Base-by-base conservation (phyloP, 2,888 invertebrate genomes). In the Eristalis intricaria region DNA sequence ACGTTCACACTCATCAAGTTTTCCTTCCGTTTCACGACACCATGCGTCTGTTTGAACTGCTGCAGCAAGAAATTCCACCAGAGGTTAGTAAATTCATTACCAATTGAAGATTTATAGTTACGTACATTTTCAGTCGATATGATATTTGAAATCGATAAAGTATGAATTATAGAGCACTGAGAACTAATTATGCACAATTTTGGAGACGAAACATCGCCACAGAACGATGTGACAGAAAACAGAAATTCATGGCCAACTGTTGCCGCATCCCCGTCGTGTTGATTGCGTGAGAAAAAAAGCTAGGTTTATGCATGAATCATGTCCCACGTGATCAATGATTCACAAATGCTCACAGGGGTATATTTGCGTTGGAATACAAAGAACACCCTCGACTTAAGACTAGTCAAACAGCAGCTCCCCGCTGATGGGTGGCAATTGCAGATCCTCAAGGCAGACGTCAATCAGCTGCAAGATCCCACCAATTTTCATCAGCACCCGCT, bases 41-140 rank as follows among this genome's bases (percentile, higher is more conserved):
- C 29, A 86, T 86, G 86, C 50, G 82, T 13, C 23, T 82, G 11
- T 83, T 75, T 66, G 75, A 82, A 32, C 43, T 71, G 23, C 19
- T 86, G 38, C 40, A 82, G 11, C 56, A 75, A 68, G 58, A 86
- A 19, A 68, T 82, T 32, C 56, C 68, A 23, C 83, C 86, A 1
- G 26, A 29, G 60, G 86, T 86, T 63, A 75, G 60, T 23, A 15
- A 2, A 64, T 19, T 19, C n/a, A 50, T 19, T 19, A 7, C n/a
- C 15, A n/a, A 43, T 15, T 4, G 19, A 43, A 5, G 0, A 43
- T 19, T 7, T 43, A 15, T n/a, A n/a, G n/a, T n/a, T n/a, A n/a
- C n/a, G n/a, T n/a, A n/a, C n/a, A n/a, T n/a, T n/a, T n/a, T n/a
- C n/a, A n/a, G n/a, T n/a, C n/a, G n/a, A n/a, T n/a, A n/a, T n/a